Conservation (phyloP, 2,113 vertebrate genomes). For the Dasyprocta punctata region DNA sequence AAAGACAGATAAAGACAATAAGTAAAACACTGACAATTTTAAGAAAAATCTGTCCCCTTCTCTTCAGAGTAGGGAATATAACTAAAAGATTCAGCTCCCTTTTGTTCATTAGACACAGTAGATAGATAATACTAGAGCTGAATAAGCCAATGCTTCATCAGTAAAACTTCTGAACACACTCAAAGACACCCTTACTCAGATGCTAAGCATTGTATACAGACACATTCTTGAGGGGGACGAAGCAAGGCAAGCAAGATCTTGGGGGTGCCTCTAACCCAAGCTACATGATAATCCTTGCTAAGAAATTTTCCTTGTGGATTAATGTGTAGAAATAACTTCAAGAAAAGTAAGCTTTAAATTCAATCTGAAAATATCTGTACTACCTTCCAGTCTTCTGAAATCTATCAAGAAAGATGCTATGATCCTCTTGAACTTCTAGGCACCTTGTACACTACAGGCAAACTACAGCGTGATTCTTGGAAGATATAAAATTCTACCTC, state of each 20-base stretch:
- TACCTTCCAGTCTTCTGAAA: constrained; percentile 51
- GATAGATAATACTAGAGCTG: not conserved
- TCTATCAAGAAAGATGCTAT: constrained; percentile 48
- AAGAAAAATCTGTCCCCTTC: constrained; percentile 20
- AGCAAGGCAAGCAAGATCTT: not conserved
- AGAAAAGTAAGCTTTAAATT: constrained; percentile 56
- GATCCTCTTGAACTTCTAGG: not conserved
- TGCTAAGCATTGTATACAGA: constrained; percentile 8
- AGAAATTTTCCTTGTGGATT: constrained; percentile 25
- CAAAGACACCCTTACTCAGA: not conserved
- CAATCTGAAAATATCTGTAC: constrained; percentile 43
- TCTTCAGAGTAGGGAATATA: constrained; percentile 51
- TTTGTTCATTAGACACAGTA: not conserved
- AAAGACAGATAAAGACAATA: constrained; percentile 34
- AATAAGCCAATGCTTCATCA: constrained; percentile 25
- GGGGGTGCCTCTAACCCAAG: not conserved
- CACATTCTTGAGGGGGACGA: not conserved
- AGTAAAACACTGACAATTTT: constrained; percentile 58
- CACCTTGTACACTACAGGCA: not conserved
- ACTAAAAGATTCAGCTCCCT: constrained; percentile 48
- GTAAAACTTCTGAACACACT: not conserved
- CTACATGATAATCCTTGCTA: not conserved
- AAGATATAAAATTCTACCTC: not conserved
- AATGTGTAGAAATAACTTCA: constrained; percentile 57
- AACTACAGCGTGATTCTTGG: not conserved